Evolutionary conservation across 1,140 invertebrate genomes (phyloP).

Genomic region (Phortica variegata): DNA sequence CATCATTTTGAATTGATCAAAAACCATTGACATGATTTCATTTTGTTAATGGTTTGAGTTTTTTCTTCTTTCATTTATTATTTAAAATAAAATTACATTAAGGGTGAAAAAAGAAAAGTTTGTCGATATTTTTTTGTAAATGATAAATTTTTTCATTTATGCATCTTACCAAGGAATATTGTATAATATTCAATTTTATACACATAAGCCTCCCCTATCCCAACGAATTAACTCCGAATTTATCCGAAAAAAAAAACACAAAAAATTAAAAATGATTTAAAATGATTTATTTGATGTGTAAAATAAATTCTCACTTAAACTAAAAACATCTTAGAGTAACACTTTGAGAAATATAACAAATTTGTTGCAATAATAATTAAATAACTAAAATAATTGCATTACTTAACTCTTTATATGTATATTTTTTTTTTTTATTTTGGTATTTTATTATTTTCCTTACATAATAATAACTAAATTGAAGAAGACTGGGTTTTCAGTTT

Average conservation of each 20-base stretch:
- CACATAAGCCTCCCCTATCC: too few species aligned
- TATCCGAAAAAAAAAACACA: conserved; percentile 14
- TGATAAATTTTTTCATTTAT: conserved; percentile 34
- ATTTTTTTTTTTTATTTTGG: too few species aligned
- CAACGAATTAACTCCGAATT: conserved; percentile 27
- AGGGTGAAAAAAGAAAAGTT: not conserved
- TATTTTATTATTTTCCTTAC: too few species aligned
- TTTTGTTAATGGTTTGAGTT: not conserved
- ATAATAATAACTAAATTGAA: too few species aligned
- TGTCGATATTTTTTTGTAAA: conserved; percentile 6
- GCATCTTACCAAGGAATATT: conserved; percentile 21
- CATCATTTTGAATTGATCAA: too few species aligned
- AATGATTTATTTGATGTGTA: conserved; percentile 15
- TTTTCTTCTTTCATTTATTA: conserved; percentile 2
- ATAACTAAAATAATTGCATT: conserved; percentile 3
- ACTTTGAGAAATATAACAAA: conserved; percentile 19
- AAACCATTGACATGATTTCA: too few species aligned
- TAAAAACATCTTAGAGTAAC: too few species aligned
- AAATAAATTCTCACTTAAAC: conserved; percentile 24
- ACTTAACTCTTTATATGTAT: conserved; percentile 23
- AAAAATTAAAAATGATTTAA: conserved; percentile 25
- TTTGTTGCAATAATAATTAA: too few species aligned
- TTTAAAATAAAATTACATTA: conserved; percentile 17
- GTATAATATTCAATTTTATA: too few species aligned
- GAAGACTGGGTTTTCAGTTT: too few species aligned